Evolutionary conservation across 2,113 vertebrate genomes (phyloP).

Genomic region (Ailurus styani): DNA sequence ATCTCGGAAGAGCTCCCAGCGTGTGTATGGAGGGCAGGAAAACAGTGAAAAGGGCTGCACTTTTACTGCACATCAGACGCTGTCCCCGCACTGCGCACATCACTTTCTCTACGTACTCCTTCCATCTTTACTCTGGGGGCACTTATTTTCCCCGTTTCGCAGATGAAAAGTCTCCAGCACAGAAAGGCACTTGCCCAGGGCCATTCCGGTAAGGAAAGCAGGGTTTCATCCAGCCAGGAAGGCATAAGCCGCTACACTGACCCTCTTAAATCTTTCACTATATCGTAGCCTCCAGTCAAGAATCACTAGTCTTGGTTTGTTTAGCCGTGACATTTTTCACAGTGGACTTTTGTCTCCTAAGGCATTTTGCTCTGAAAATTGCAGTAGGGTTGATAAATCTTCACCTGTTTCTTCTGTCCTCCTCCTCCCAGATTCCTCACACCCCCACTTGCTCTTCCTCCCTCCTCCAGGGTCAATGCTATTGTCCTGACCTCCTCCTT

Average conservation of each 20-base stretch:
- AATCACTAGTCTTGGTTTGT: background rate
- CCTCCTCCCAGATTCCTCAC: background rate
- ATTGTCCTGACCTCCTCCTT: fast-evolving
- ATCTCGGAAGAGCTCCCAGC: fast-evolving
- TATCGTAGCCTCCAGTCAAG: background rate
- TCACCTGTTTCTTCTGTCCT: background rate
- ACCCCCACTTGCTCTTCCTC: fast-evolving
- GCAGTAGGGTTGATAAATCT: background rate
- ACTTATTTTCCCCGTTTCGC: background rate
- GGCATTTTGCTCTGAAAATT: background rate
- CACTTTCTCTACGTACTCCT: background rate
- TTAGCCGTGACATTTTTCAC: background rate
- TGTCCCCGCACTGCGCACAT: fast-evolving
- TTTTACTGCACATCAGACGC: too few species aligned
- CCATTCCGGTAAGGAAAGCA: background rate
- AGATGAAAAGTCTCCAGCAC: background rate
- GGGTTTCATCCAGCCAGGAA: background rate
- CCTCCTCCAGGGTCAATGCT: fast-evolving
- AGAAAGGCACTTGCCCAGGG: background rate
- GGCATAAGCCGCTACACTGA: background rate
- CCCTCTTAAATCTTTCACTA: background rate
- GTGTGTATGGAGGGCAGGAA: fast-evolving
- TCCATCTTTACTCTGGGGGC: too few species aligned
- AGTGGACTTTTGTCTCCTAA: background rate
- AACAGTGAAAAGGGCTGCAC: fast-evolving